These are phyloP conservation scores for Ectemnius continuus DNA, from an alignment of 2,888 invertebrate genomes.

Conservation along the genomic window DNA sequence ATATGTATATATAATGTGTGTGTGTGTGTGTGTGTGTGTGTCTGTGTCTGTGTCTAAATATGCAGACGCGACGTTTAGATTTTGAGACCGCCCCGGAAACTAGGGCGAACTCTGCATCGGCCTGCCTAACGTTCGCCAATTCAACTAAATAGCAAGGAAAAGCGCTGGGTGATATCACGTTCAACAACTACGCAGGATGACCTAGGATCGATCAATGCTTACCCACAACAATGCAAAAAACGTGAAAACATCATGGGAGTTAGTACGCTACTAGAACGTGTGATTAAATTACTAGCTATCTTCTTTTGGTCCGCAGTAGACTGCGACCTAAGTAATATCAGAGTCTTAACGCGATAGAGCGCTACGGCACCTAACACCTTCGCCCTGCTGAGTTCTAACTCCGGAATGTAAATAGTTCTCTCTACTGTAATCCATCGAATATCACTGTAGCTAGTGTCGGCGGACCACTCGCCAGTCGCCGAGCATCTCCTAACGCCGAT, in stretches of 20 bases:
- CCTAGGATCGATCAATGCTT: conserved; percentile 37
- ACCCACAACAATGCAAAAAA: conserved; percentile 38
- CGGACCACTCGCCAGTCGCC: conserved; percentile 11
- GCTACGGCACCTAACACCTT: conserved; percentile 34
- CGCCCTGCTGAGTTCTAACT: conserved; percentile 44
- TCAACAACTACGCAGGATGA: conserved; percentile 46
- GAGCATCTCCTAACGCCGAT: conserved; percentile 18
- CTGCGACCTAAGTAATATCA: conserved; percentile 43
- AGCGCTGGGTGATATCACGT: conserved; percentile 34
- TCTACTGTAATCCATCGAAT: conserved; percentile 7
- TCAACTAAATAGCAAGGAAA: conserved; percentile 51
- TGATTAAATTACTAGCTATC: conserved; percentile 19
- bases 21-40: too few species aligned
- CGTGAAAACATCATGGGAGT: conserved; percentile 34
- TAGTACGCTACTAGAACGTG: conserved; percentile 25
- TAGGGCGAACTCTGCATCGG: conserved; percentile 31
- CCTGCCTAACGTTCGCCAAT: conserved; percentile 37
- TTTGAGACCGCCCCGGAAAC: conserved; percentile 4
- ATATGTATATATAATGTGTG: too few species aligned
- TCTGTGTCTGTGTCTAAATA: too few species aligned
- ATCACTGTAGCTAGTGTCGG: conserved; percentile 28
- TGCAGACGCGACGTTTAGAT: too few species aligned
- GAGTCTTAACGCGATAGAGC: conserved; percentile 42
- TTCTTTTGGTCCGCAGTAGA: conserved; percentile 34
- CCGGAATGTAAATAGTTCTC: conserved; percentile 56